A percentile compares a stretch with the other conserved stretches of the same genome.
Conservation (phyloP, 2,113 vertebrate genomes). For the Ornithorhynchus anatinus region DNA sequence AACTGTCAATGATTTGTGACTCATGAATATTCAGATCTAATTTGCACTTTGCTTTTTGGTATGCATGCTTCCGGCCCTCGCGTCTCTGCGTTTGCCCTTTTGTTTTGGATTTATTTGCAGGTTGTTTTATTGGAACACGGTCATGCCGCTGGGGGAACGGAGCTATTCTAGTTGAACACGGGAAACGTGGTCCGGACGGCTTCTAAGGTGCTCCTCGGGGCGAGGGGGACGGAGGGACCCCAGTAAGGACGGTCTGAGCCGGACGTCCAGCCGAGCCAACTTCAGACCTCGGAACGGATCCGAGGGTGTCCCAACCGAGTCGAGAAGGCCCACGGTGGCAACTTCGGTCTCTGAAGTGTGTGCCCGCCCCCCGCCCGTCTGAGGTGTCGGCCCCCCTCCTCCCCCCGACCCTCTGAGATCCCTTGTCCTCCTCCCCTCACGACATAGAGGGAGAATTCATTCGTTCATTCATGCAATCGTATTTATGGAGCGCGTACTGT, state of each 20-base stretch:
- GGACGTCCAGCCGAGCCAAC: neutral
- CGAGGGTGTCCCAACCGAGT: neutral
- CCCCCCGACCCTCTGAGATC: too few relatives aligned
- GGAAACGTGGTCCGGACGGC: slow-evolving; percentile 1
- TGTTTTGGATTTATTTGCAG: slow-evolving; percentile 72
- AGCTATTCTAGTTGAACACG: slow-evolving; percentile 39
- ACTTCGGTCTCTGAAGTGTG: too few relatives aligned
- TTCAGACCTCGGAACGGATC: neutral
- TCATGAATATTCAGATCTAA: slow-evolving; percentile 81
- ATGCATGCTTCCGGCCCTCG: slow-evolving; percentile 70
- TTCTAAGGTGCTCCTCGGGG: neutral
- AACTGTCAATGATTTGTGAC: slow-evolving; percentile 79
- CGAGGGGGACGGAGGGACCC: neutral
- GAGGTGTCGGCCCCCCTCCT: too few relatives aligned
- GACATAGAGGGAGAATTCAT: too few relatives aligned
- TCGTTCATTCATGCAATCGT: too few relatives aligned
- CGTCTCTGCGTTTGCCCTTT: slow-evolving; percentile 70
- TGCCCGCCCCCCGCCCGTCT: too few relatives aligned
- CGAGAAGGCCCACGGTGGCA: too few relatives aligned
- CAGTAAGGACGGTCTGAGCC: neutral
- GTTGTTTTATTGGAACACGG: slow-evolving; percentile 61
- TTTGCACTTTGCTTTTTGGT: slow-evolving; percentile 78
- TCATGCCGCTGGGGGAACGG: slow-evolving; percentile 63
- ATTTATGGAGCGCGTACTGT: too few relatives aligned
- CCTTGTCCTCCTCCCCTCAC: too few relatives aligned